Base-by-base conservation (phyloP, 1,140 invertebrate species). In the Heliconius congener region DNA sequence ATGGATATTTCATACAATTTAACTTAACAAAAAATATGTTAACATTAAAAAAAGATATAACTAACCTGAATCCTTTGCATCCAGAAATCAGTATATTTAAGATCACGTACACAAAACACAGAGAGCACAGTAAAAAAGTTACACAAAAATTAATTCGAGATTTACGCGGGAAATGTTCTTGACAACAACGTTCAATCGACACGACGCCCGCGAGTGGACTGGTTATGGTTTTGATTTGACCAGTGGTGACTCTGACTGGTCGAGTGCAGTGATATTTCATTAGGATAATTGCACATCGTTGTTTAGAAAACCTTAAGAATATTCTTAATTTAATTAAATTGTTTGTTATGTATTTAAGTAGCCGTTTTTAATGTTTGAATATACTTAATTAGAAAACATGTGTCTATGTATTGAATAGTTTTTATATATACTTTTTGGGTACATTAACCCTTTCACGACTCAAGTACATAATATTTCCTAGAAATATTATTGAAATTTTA, bases 21-120 rank as follows among this genome's bases (percentile, higher is more conserved):
- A 23, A 23, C n/a, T 23, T 55, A 55, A 57, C 3, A 27, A 30
- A 30, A 66, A 66, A 30, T 30, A 60, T 19, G 9, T 19, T 9
- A 57, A 9, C 1, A 11, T 11, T 9, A 11, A 52, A 52, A 46
- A 52, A 19, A 52, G 3, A 52, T 52, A 30, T 16, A 66, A 66
- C 60, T 66, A 66, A 90, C 89, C 89, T 89, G 76, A 84, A 83
- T 85, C 82, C 82, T 85, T 84, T 80, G 84, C 78, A 85, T 89
- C 87, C 87, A 83, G 86, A 73, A 83, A 46, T 46, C 77, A 82
- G 80, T 82, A 76, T 66, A 83, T 76, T 46, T 60, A 80, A 72
- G 13, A 81, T 82, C 88, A 91, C 86, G 84, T 85, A 76, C 85
- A 87, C 86, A 83, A 84, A 73, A 86, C 84, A 84, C 84, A 83